Conservation (phyloP, 2,797 vertebrate genomes). For the Prionace glauca region DNA sequence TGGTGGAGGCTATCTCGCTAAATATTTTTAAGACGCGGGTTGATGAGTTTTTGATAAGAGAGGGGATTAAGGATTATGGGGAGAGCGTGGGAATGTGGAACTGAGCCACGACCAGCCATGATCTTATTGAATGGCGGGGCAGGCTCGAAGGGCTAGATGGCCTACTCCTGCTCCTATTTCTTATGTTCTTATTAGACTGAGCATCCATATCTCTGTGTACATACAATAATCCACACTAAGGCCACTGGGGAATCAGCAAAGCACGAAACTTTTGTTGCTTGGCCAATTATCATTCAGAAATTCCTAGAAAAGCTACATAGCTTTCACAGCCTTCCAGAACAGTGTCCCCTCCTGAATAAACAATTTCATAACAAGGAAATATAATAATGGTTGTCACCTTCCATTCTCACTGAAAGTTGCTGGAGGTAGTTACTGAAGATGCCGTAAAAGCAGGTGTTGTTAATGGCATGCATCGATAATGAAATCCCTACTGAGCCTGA, state of each 20-base stretch:
- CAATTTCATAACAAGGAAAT: neutral
- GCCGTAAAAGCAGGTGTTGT: neutral
- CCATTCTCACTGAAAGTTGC: neutral
- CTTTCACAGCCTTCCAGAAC: neutral
- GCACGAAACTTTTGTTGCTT: neutral
- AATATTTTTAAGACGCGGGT: too few species aligned
- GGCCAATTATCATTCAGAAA: neutral
- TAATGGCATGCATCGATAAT: neutral
- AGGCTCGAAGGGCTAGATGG: too few species aligned
- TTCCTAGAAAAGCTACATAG: neutral
- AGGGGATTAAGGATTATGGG: too few species aligned
- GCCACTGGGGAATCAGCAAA: neutral
- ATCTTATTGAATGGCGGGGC: too few species aligned
- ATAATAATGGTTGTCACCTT: neutral
- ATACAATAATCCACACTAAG: neutral
- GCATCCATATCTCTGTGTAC: neutral
- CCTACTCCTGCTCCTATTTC: too few species aligned
- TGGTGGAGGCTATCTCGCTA: too few species aligned
- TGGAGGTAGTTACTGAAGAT: neutral
- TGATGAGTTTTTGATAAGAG: too few species aligned
- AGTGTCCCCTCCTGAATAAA: neutral
- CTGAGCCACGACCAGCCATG: too few species aligned
- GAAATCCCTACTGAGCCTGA: neutral
- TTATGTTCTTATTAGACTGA: neutral
- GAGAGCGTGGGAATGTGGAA: too few species aligned